These are phyloP conservation scores for Ceyx cyanopectus DNA, from an alignment of 2,113 vertebrate species.

Conservation along the genomic window DNA sequence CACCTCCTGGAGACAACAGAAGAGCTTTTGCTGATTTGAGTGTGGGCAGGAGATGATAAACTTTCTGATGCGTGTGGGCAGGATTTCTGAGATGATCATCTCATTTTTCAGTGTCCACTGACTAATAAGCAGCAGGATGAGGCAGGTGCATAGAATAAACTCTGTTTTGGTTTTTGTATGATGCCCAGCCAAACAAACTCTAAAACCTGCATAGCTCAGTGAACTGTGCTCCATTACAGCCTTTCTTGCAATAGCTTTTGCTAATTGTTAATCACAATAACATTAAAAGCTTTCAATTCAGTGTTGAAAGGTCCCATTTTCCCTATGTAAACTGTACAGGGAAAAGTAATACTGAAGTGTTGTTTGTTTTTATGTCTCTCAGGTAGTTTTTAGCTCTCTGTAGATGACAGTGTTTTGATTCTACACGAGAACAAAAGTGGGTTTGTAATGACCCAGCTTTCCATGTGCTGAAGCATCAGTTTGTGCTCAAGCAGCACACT, in stretches of 20 bases:
- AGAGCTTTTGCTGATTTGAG: background rate
- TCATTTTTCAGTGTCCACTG: background rate
- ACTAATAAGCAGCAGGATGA: background rate
- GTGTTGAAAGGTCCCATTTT: background rate
- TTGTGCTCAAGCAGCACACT: background rate
- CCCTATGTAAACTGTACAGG: background rate
- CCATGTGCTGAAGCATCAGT: background rate
- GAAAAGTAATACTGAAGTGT: background rate
- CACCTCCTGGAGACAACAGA: background rate
- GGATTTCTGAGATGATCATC: background rate
- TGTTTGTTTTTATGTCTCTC: background rate
- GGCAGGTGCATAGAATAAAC: background rate
- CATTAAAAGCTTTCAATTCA: background rate
- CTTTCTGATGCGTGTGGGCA: background rate
- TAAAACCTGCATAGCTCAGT: background rate
- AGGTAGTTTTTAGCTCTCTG: background rate
- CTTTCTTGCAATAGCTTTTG: background rate
- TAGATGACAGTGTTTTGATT: conserved; percentile 10
- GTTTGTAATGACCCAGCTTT: background rate
- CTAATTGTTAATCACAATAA: background rate
- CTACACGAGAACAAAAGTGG: background rate
- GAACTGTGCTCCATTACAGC: background rate
- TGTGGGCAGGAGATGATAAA: background rate
- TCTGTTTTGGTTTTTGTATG: background rate
- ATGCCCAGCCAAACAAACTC: background rate